These are phyloP conservation scores for Dipodomys ordii DNA, from an alignment of 2,113 vertebrate genomes.

Conservation along the genomic window DNA sequence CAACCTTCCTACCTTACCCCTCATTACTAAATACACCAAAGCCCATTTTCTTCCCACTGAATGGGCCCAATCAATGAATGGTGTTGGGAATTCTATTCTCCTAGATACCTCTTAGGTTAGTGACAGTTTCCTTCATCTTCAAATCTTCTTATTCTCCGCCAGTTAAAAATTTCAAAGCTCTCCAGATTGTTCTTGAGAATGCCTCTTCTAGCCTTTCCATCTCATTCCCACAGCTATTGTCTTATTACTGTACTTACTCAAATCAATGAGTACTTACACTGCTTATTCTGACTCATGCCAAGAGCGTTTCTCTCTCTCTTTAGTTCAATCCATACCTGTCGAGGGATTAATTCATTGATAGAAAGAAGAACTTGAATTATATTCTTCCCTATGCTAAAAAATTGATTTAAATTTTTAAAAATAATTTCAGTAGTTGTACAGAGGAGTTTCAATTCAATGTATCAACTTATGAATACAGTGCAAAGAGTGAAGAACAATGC, in stretches of 20 bases:
- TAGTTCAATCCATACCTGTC: slow-evolving; percentile 3
- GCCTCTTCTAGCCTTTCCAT: not conserved
- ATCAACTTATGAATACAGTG: too few relatives aligned
- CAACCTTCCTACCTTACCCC: not conserved
- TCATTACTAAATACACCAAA: slow-evolving; percentile 7
- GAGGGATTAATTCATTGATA: not conserved
- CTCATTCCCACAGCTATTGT: not conserved
- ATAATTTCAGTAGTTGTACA: too few relatives aligned
- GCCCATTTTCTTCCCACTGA: not conserved
- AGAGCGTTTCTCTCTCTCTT: not conserved
- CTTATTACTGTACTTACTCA: not conserved
- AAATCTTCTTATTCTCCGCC: not conserved
- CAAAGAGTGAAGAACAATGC: too few relatives aligned
- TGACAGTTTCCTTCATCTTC: not conserved
- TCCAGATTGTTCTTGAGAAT: not conserved
- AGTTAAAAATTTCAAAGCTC: not conserved
- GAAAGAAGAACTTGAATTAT: slow-evolving; percentile 30
- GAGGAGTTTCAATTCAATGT: too few relatives aligned
- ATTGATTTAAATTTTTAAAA: not conserved
- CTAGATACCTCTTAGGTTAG: not conserved
- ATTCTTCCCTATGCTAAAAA: not conserved
- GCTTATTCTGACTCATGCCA: not conserved
- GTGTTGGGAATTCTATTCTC: not conserved
- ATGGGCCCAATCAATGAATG: not conserved
- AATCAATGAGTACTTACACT: not conserved